These are phyloP conservation scores for Dendrocincla fuliginosa DNA, from an alignment of 2,797 vertebrate genomes.

Conservation along the genomic window DNA sequence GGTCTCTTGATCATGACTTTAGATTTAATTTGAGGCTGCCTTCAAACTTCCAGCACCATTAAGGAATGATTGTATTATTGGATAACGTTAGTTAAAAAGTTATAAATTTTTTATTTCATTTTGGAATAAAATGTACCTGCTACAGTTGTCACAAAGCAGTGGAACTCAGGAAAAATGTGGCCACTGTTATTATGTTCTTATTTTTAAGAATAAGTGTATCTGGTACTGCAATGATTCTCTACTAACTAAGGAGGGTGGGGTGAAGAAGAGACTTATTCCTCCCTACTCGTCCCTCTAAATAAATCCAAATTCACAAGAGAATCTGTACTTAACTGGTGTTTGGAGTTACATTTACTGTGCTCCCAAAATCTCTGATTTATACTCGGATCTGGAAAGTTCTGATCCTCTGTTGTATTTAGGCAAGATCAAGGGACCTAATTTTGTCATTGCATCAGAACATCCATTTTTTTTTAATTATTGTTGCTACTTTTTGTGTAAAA, in stretches of 20 bases:
- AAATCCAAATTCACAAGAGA: neutral
- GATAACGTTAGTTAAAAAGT: neutral
- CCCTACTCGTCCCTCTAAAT: neutral
- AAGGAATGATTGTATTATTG: neutral
- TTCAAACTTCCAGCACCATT: neutral
- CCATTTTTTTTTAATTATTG: neutral
- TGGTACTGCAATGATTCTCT: neutral
- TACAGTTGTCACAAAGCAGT: neutral
- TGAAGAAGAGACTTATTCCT: neutral
- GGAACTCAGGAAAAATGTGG: neutral
- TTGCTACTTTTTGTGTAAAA: neutral
- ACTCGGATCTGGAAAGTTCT: neutral
- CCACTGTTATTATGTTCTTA: neutral
- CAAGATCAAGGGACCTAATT: neutral
- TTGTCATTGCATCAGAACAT: neutral
- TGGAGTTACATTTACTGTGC: neutral
- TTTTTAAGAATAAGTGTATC: neutral
- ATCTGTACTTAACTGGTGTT: neutral
- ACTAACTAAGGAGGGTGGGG: fast-evolving
- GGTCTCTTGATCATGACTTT: neutral
- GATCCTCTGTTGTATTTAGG: neutral
- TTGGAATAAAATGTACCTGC: neutral
- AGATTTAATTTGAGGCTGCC: neutral
- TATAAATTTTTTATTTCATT: neutral
- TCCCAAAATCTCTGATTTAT: neutral